phyloP scores from a whole-genome alignment of 2,888 invertebrate species.

The Boloria euphrosyne region DNA sequence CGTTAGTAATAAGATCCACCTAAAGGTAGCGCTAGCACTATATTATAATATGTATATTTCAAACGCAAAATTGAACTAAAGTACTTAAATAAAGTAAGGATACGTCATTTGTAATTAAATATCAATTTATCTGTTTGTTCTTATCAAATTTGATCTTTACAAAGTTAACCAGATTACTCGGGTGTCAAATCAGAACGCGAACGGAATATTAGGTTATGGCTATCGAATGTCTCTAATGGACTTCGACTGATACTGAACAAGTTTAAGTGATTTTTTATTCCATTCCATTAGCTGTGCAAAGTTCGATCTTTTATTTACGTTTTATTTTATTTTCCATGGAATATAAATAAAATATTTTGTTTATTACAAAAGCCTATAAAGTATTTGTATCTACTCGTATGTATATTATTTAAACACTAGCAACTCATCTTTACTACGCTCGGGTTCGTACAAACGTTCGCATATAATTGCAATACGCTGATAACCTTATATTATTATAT shows the following conservation, averaged over 20 bases:
- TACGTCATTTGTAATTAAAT: neutral
- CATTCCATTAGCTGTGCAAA: conserved; percentile 25
- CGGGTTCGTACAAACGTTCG: too few species aligned
- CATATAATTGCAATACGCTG: too few species aligned
- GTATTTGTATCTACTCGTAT: neutral
- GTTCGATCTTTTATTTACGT: conserved; percentile 15
- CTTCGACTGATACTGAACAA: conserved; percentile 22
- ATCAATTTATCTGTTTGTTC: neutral
- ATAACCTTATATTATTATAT: too few species aligned
- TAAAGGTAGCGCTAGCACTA: too few species aligned
- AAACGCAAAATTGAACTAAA: too few species aligned
- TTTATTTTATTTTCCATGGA: conserved; percentile 12
- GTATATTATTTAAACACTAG: too few species aligned
- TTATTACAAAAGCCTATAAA: neutral
- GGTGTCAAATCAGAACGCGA: conserved; percentile 19
- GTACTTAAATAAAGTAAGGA: too few species aligned
- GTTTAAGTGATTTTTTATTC: conserved; percentile 22
- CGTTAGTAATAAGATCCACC: too few species aligned
- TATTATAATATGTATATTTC: too few species aligned
- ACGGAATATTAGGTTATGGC: conserved; percentile 25
- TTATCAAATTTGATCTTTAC: neutral
- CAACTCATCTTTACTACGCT: too few species aligned
- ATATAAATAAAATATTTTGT: neutral
- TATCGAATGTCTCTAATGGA: conserved; percentile 29
- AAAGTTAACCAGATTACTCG: conserved; percentile 9